Percentiles rank a stretch among this genome's conserved stretches.
These are phyloP conservation scores for Agrochola macilenta DNA, from an alignment of 2,888 invertebrate species.

Conservation along the genomic window DNA sequence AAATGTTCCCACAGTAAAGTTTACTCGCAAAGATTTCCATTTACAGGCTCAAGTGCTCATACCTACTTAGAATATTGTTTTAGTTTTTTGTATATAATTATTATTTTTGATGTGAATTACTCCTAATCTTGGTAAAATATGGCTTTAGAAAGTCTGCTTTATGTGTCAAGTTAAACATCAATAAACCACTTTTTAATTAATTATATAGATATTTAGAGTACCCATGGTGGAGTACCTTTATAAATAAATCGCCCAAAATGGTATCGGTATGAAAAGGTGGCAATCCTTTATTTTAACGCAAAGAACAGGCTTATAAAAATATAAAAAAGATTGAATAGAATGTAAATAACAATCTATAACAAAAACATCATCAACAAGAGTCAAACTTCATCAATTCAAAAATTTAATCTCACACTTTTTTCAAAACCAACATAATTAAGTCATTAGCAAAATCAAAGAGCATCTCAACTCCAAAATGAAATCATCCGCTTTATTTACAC, in stretches of 20 bases:
- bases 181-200: neutral
- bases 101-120: neutral
- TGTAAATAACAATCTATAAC: neutral
- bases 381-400: conserved; percentile 15
- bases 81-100: neutral
- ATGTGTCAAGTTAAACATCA: neutral
- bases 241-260: neutral
- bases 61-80: neutral
- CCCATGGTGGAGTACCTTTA: neutral
- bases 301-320: neutral
- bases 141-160: neutral
- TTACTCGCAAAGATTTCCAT: neutral
- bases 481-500: conserved; percentile 87
- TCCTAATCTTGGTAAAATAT: neutral
- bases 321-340: neutral
- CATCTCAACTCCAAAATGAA: conserved; percentile 83
- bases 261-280: neutral
- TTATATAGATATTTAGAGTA: no score
- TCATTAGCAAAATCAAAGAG: conserved; percentile 79
- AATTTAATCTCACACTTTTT: conserved; percentile 55
- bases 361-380: neutral
- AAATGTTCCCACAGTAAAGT: neutral
- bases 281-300: neutral
- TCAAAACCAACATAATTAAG: conserved; percentile 73
- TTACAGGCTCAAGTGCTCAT: neutral